Percentiles rank a stretch among this genome's conserved stretches.
phyloP scores from a whole-genome alignment of 2,113 vertebrate genomes.

The Pundamilia nyererei region DNA sequence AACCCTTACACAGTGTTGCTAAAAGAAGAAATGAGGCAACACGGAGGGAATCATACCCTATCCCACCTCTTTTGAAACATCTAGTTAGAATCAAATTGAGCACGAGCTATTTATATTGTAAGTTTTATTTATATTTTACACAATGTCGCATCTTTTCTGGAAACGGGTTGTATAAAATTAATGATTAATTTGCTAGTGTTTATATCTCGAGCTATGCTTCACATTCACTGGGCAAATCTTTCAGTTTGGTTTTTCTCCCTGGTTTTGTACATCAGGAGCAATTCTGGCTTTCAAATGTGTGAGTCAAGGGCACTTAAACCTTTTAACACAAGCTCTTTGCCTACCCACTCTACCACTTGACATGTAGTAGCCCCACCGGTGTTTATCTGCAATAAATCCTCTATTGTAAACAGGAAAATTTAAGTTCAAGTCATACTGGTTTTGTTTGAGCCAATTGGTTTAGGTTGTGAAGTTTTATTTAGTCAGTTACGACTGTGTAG shows the following conservation, averaged over 20 bases:
- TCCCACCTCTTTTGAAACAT: background rate
- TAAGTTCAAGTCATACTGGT: background rate
- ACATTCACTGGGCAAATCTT: background rate
- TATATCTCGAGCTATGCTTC: background rate
- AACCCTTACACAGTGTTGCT: background rate
- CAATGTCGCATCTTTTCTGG: background rate
- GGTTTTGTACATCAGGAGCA: background rate
- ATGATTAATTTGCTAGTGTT: background rate
- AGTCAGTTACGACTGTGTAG: background rate
- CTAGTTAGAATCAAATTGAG: background rate
- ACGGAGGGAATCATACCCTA: fast-evolving
- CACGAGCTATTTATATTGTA: background rate
- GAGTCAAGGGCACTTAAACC: background rate
- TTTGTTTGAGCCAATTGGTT: background rate
- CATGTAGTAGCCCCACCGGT: background rate
- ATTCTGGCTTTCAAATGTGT: background rate
- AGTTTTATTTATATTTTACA: background rate
- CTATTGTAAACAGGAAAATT: background rate
- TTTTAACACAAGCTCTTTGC: background rate
- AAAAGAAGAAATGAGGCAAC: background rate
- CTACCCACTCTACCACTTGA: background rate
- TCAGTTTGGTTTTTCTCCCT: background rate
- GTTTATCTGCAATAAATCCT: background rate
- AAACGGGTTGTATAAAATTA: background rate
- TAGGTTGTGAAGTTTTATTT: background rate